These are phyloP conservation scores for Danio choprae DNA, from an alignment of 2,797 vertebrate genomes.

Conservation along the genomic window DNA sequence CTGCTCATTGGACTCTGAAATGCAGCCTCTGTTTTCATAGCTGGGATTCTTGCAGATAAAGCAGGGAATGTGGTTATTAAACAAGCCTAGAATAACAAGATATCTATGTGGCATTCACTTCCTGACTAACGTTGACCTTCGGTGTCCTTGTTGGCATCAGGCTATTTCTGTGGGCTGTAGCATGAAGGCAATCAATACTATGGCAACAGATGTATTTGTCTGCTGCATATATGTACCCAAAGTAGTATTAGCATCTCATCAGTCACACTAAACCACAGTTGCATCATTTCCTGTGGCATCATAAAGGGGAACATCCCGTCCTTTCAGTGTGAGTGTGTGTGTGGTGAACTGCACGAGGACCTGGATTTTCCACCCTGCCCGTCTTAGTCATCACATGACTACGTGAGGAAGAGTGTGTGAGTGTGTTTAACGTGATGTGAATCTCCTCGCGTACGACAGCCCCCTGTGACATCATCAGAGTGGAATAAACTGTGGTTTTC, in stretches of 20 bases:
- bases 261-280: background rate
- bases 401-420: background rate
- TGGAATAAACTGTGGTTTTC: background rate
- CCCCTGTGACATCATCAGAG: slow-evolving; percentile 6
- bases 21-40: background rate
- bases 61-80: background rate
- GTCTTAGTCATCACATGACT: slow-evolving; percentile 11
- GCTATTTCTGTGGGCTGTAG: background rate
- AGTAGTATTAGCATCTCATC: background rate
- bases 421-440: slow-evolving; percentile 25
- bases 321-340: background rate
- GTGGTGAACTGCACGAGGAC: background rate
- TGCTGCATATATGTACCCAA: background rate
- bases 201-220: background rate
- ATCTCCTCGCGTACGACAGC: slow-evolving; percentile 50
- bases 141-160: slow-evolving; percentile 2
- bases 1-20: background rate
- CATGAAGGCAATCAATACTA: background rate
- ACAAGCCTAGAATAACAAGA: background rate
- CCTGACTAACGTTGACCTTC: background rate
- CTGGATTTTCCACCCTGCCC: slow-evolving; percentile 14
- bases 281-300: slow-evolving; percentile 18
- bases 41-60: background rate
- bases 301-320: background rate
- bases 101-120: background rate